These are phyloP conservation scores for Torymus aiolomorphi DNA, from an alignment of 2,888 invertebrate species.

Conservation along the genomic window DNA sequence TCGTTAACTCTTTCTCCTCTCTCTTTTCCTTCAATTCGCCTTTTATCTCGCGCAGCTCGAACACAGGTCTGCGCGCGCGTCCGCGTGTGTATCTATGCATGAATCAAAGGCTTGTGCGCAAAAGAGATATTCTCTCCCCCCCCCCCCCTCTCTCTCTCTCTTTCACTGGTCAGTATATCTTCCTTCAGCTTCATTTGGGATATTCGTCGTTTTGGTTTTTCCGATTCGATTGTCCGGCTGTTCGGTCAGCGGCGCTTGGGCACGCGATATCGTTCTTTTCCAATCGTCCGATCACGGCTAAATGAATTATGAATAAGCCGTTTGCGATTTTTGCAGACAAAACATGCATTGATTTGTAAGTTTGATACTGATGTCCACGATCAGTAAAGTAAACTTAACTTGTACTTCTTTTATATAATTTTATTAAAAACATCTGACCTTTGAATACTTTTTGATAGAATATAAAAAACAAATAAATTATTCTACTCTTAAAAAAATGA, in stretches of 20 bases:
- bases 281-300: neutral
- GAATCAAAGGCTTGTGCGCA: slow-evolving; percentile 28
- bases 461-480: no score
- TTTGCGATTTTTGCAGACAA: neutral
- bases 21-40: slow-evolving; percentile 15
- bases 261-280: neutral
- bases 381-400: no score
- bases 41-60: neutral
- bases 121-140: slow-evolving; percentile 4
- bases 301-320: slow-evolving; percentile 28
- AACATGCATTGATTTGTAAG: no score
- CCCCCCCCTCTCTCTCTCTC: no score
- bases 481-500: no score
- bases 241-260: neutral
- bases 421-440: no score
- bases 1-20: slow-evolving; percentile 15
- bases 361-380: no score
- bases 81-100: slow-evolving; percentile 2
- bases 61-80: neutral
- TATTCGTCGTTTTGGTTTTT: slow-evolving; percentile 12
- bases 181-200: neutral
- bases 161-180: neutral
- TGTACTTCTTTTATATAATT: no score
- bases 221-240: slow-evolving; percentile 17
- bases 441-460: no score